These are phyloP conservation scores for Drosophila repleta DNA, from an alignment of 1,140 invertebrate species.

Conservation along the genomic window DNA sequence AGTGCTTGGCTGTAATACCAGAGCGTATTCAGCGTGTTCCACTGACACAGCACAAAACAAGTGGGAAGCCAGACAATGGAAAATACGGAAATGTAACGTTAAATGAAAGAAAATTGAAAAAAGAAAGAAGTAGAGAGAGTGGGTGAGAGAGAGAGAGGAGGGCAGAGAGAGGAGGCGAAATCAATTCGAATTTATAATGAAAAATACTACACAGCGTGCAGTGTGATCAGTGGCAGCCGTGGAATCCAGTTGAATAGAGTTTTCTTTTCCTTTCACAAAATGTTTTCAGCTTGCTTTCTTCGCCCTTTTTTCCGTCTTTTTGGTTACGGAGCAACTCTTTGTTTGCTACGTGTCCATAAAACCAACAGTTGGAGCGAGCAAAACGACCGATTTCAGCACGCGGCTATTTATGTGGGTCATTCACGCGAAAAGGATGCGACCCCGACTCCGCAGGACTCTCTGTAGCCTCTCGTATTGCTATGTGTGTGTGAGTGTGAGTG, in stretches of 20 bases:
- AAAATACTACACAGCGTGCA: constrained; percentile 31
- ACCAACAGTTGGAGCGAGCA: constrained; percentile 24
- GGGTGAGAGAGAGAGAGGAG: too few species aligned
- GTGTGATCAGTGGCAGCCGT: constrained; percentile 13
- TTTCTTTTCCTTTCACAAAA: constrained; percentile 15
- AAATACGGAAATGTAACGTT: constrained; percentile 31
- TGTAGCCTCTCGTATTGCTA: constrained; percentile 3
- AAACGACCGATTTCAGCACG: constrained; percentile 44
- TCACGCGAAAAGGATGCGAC: constrained; percentile 58
- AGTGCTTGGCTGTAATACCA: neutral
- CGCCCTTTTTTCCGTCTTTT: neutral
- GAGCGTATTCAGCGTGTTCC: constrained; percentile 5
- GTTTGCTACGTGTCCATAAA: constrained; percentile 66
- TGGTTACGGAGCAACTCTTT: constrained; percentile 26
- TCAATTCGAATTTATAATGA: constrained; percentile 55
- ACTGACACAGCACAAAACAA: constrained; percentile 21
- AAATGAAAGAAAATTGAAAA: constrained; percentile 39
- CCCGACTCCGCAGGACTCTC: constrained; percentile 12
- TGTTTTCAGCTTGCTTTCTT: constrained; percentile 10
- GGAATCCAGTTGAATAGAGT: constrained; percentile 10
- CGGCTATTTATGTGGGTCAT: constrained; percentile 75
- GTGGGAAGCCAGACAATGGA: constrained; percentile 18
- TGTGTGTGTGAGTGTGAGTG: constrained; percentile 23
- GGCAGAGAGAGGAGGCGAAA: constrained; percentile 22
- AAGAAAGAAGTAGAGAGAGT: constrained; percentile 3